phyloP scores from a whole-genome alignment of 2,888 invertebrate species.

The Patella depressa region DNA sequence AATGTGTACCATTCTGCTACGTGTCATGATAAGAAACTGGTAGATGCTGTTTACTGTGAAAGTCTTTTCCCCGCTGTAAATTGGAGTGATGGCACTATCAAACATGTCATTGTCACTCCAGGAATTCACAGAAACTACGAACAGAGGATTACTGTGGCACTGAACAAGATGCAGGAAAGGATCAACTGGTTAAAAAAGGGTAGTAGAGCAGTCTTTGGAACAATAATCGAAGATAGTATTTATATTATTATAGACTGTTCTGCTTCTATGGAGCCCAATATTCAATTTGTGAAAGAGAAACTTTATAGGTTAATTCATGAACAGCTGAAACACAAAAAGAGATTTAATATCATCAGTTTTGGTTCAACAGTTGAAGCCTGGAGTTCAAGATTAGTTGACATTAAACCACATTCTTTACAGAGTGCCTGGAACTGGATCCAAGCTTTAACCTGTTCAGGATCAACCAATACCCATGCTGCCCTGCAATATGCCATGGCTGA shows the following conservation, averaged over 20 bases:
- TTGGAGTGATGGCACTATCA: constrained; percentile 69
- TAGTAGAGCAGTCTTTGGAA: constrained; percentile 71
- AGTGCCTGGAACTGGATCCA: constrained; percentile 66
- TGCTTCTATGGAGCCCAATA: constrained; percentile 68
- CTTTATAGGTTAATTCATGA: constrained; percentile 70
- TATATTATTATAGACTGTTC: constrained; percentile 71
- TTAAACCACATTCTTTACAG: constrained; percentile 65
- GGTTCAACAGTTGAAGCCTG: constrained; percentile 64
- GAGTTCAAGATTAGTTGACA: constrained; percentile 69
- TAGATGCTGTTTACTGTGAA: constrained; percentile 71
- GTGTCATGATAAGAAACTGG: constrained; percentile 54
- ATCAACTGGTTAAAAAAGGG: constrained; percentile 71
- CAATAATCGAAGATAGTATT: constrained; percentile 70
- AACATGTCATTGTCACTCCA: constrained; percentile 71
- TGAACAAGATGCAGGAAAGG: constrained; percentile 64
- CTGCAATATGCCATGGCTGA: constrained; percentile 68
- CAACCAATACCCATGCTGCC: constrained; percentile 70
- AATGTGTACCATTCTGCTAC: constrained; percentile 40
- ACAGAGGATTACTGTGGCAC: constrained; percentile 58
- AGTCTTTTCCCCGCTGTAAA: constrained; percentile 67
- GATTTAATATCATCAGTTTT: constrained; percentile 69
- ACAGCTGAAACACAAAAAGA: constrained; percentile 70
- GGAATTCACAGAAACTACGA: constrained; percentile 69
- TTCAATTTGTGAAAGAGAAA: constrained; percentile 70
- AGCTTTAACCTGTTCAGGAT: constrained; percentile 67